phyloP scores from a whole-genome alignment of 2,797 vertebrate genomes.

The Hoplostethus atlanticus region DNA sequence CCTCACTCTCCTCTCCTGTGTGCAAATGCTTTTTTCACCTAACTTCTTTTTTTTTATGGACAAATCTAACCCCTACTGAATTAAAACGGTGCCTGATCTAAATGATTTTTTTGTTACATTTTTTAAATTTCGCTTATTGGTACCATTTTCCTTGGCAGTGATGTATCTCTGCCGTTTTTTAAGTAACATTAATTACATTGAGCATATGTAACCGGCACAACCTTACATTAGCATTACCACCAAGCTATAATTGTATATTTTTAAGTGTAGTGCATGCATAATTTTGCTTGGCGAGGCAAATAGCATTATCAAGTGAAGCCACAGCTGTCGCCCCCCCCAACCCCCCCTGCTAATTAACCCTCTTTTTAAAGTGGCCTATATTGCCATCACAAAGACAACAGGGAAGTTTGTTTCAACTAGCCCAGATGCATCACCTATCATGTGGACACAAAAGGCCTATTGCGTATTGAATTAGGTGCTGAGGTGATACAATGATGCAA shows the following conservation, averaged over 20 bases:
- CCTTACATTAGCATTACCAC: conserved; percentile 70
- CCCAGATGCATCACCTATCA: conserved; percentile 35
- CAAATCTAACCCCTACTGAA: conserved; percentile 55
- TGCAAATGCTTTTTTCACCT: conserved; percentile 24
- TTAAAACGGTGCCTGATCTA: conserved; percentile 36
- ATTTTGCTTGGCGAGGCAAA: conserved; percentile 74
- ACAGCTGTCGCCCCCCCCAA: conserved; percentile 50
- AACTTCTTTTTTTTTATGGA: conserved; percentile 41
- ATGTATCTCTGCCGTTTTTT: conserved; percentile 56
- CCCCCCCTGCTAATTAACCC: conserved; percentile 67
- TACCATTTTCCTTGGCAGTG: conserved; percentile 37
- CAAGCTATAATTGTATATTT: conserved; percentile 74
- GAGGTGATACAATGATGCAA: conserved; percentile 26
- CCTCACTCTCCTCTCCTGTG: conserved; percentile 1
- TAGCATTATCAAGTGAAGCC: conserved; percentile 71
- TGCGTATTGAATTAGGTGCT: conserved; percentile 15
- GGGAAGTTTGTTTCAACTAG: conserved; percentile 46
- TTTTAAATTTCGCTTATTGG: conserved; percentile 39
- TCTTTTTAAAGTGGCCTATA: conserved; percentile 49
- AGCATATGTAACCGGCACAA: conserved; percentile 59
- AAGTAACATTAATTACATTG: conserved; percentile 76
- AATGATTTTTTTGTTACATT: conserved; percentile 38
- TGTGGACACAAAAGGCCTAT: conserved; percentile 18
- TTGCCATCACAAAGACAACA: conserved; percentile 38
- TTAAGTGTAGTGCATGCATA: conserved; percentile 73